A percentile compares a stretch with the other conserved stretches of the same genome.
These are phyloP conservation scores for Euschistus heros DNA, from an alignment of 1,140 invertebrate species.

Conservation along the genomic window DNA sequence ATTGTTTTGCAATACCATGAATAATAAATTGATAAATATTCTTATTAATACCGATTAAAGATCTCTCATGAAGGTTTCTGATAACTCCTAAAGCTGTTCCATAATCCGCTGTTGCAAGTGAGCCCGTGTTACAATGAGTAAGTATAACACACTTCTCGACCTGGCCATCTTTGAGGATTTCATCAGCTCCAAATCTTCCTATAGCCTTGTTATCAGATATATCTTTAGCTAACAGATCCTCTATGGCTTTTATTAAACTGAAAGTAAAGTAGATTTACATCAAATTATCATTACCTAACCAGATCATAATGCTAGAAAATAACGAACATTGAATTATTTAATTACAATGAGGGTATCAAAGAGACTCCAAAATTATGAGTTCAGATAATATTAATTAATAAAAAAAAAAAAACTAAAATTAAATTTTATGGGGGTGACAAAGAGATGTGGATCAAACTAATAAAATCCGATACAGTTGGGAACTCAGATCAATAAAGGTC, in stretches of 20 bases:
- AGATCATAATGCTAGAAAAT: too few relatives aligned
- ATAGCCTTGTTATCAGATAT: slow-evolving; percentile 76
- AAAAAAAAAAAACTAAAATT: too few relatives aligned
- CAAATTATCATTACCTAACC: too few relatives aligned
- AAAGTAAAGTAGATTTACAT: neutral
- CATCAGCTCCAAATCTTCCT: slow-evolving; percentile 65
- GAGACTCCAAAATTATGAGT: too few relatives aligned
- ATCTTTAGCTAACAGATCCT: slow-evolving; percentile 75
- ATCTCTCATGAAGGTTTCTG: slow-evolving; percentile 57
- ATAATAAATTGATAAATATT: neutral
- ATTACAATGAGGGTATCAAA: too few relatives aligned
- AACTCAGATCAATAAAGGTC: too few relatives aligned
- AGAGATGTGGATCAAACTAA: too few relatives aligned
- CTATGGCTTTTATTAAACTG: slow-evolving; percentile 52
- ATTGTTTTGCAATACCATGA: too few relatives aligned
- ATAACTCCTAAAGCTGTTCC: slow-evolving; percentile 96
- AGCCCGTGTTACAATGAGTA: slow-evolving; percentile 97
- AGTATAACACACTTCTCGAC: slow-evolving; percentile 45
- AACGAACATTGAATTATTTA: too few relatives aligned
- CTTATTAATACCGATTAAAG: slow-evolving; percentile 53
- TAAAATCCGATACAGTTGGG: too few relatives aligned
- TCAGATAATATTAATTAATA: too few relatives aligned
- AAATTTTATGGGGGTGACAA: too few relatives aligned
- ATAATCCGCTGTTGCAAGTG: slow-evolving; percentile 90
- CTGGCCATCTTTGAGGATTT: slow-evolving; percentile 50